Evolutionary conservation across 2,113 vertebrate genomes (phyloP).

Genomic region (Jacana jacana): DNA sequence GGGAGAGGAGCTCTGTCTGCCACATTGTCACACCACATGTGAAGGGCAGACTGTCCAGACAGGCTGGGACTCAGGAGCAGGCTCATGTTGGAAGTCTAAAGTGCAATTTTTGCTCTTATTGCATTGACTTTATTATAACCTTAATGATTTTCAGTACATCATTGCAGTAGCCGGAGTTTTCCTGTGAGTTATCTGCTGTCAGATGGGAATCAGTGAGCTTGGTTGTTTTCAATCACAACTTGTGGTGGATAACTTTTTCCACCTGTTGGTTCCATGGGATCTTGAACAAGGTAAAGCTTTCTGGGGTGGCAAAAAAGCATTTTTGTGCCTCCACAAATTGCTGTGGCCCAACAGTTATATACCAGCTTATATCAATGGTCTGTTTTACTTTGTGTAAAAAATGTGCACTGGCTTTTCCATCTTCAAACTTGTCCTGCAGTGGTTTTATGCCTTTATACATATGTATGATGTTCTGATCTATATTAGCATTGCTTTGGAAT

Average conservation of each 20-base stretch:
- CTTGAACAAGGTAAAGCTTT: background rate
- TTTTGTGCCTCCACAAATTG: background rate
- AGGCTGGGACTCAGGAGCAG: background rate
- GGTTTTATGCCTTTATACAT: background rate
- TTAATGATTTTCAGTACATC: background rate
- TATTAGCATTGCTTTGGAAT: slow-evolving; percentile 1
- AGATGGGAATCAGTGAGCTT: background rate
- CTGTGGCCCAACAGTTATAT: accelerated
- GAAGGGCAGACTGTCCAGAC: background rate
- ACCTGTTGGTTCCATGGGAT: background rate
- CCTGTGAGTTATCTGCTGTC: background rate
- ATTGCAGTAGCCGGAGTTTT: accelerated
- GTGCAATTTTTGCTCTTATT: background rate
- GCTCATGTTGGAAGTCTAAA: background rate
- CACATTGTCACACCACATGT: accelerated
- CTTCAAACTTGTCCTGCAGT: background rate
- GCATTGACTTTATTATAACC: background rate
- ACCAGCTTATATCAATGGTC: background rate
- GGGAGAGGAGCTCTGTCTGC: background rate
- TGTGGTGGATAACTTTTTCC: background rate
- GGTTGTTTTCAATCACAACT: background rate
- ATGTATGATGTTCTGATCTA: background rate
- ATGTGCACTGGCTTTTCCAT: background rate
- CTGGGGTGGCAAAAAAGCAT: background rate
- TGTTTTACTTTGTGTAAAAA: background rate